Evolutionary conservation across 2,797 vertebrate species (phyloP), one percentile per base, ranked within the genome.

Genomic region (Crax fasciolata): DNA sequence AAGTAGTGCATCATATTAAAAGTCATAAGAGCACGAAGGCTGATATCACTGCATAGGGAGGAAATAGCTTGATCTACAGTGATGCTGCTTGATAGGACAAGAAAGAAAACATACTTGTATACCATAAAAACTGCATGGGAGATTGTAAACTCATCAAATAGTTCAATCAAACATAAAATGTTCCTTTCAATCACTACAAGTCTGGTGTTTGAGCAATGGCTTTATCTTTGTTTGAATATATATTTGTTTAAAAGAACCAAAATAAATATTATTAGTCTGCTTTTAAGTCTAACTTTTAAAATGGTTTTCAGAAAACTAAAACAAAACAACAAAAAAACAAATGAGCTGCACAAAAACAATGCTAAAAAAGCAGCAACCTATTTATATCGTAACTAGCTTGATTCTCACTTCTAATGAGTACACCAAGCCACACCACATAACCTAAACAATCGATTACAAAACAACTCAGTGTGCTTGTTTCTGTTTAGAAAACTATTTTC

Each of bases 401-500:
- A 73, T 51, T 62, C 9, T 72, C 25, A 62, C 20, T 93, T 82
- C 79, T 82, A 79, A 83, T 75, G 63, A 48, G n/a, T 62, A 86
- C 72, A 75, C 21, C 2, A 6, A 87, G 24, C 46, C 51, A 66
- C 17, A 51, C 15, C 25, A 66, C 38, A 57, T 81, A 54, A 79
- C 62, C 28, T 66, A 58, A 65, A 30, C 39, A 84, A 78, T 0
- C 39, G 54, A 82, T 85, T 87, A 46, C 38, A 77, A 85, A 91
- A 90, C 74, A 43, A 76, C 65, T 91, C 63, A 38, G 25, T 18
- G 25, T 62, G n/a, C 48, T 85, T 48, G 38, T 19, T 75, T 49
- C 18, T 61, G 84, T 89, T 90, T 48, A 52, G 59, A 87, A 76
- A 62, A 28, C 81, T 92, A 11, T 85, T 87, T 93, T 68, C 59